These are phyloP conservation scores for Rhinoderma darwinii DNA, from an alignment of 2,113 vertebrate genomes.

Conservation along the genomic window DNA sequence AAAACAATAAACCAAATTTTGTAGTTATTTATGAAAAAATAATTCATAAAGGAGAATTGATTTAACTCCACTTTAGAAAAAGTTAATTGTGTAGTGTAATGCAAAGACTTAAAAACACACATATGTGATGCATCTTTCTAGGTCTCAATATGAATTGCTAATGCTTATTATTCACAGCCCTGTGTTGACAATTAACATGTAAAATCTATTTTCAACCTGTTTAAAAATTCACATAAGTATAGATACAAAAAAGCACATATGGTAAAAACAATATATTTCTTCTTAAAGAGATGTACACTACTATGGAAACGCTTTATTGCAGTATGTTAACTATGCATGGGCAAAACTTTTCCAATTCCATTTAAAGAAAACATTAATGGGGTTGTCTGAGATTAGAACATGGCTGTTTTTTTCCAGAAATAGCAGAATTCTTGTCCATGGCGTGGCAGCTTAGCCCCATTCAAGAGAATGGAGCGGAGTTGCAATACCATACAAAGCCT, in stretches of 20 bases:
- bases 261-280: slow-evolving; percentile 31
- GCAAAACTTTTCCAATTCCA: too few species aligned
- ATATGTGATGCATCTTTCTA: slow-evolving; percentile 38
- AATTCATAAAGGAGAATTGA: neutral
- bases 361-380: too few species aligned
- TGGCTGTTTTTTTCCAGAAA: too few species aligned
- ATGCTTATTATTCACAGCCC: slow-evolving; percentile 34
- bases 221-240: slow-evolving; percentile 41
- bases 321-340: neutral
- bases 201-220: slow-evolving; percentile 32
- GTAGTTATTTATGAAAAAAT: neutral
- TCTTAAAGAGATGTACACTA: neutral
- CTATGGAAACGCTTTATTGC: neutral
- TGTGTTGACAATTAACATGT: slow-evolving; percentile 39
- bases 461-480: too few species aligned
- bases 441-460: too few species aligned
- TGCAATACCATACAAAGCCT: too few species aligned
- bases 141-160: slow-evolving; percentile 40
- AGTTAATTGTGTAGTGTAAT: neutral
- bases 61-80: neutral
- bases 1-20: neutral
- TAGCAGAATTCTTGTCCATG: too few species aligned
- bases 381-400: too few species aligned
- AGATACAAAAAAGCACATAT: slow-evolving; percentile 3
- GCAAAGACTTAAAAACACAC: slow-evolving; percentile 22